Conservation (phyloP, 1,140 invertebrate genomes). For the Microvelia longipes region DNA sequence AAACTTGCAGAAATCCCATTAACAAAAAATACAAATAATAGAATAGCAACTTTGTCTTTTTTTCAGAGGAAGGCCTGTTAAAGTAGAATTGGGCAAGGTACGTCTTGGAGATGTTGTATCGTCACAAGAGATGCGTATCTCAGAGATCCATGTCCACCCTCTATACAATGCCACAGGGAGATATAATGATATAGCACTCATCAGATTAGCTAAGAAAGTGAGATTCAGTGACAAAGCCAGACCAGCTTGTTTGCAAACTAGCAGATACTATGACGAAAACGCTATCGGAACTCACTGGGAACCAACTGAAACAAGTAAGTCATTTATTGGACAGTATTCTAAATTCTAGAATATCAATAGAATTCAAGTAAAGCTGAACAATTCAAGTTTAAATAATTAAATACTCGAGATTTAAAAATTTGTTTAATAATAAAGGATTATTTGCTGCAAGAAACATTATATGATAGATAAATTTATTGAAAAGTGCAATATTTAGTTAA, state of each 20-base stretch:
- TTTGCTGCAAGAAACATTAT: too few relatives aligned
- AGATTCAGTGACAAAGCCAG: conserved; percentile 2
- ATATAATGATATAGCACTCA: conserved; percentile 7
- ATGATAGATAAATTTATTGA: too few relatives aligned
- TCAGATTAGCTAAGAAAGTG: conserved; percentile 3
- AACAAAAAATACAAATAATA: too few relatives aligned
- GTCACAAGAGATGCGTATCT: conserved; percentile 1
- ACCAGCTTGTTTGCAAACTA: conserved; percentile 8
- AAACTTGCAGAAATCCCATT: too few relatives aligned
- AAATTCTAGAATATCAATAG: background rate
- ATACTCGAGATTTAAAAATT: too few relatives aligned
- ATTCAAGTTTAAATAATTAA: too few relatives aligned
- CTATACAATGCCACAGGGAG: conserved; percentile 7
- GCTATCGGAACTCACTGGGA: conserved; percentile 6
- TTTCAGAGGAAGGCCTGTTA: conserved; percentile 10
- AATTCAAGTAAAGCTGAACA: background rate
- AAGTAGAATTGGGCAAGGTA: conserved; percentile 21
- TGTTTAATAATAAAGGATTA: too few relatives aligned
- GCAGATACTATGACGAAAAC: background rate
- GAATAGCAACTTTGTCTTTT: too few relatives aligned
- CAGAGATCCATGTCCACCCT: conserved; percentile 7
- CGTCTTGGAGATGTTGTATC: conserved; percentile 11
- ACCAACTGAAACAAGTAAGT: background rate
- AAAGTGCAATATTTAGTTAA: too few relatives aligned
- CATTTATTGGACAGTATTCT: background rate